phyloP scores from a whole-genome alignment of 1,140 invertebrate genomes.

The Drosophila seguyi region DNA sequence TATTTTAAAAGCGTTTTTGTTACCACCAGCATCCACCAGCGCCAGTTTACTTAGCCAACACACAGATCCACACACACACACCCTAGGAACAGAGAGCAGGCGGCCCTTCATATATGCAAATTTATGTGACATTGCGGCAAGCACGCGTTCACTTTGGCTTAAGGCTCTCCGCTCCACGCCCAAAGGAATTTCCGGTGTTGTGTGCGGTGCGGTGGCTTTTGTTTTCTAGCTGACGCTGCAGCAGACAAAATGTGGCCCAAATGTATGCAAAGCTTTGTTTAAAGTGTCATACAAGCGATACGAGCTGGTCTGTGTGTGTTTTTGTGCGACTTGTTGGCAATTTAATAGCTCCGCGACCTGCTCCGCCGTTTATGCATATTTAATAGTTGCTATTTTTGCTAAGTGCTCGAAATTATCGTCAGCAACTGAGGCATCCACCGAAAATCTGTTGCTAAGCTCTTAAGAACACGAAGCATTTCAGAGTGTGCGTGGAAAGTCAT shows the following conservation, averaged over 20 bases:
- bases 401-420: slow-evolving; percentile 75
- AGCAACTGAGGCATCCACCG: slow-evolving; percentile 18
- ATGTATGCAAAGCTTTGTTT: slow-evolving; percentile 83
- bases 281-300: slow-evolving; percentile 57
- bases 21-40: slow-evolving; percentile 51
- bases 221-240: slow-evolving; percentile 83
- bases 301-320: slow-evolving; percentile 14
- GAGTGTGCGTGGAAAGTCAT: neutral
- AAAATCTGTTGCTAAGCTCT: slow-evolving; percentile 53
- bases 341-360: slow-evolving; percentile 76
- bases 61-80: slow-evolving; percentile 29
- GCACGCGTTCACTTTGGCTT: slow-evolving; percentile 77
- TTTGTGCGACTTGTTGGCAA: slow-evolving; percentile 66
- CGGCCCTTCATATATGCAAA: slow-evolving; percentile 69
- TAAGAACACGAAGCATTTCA: slow-evolving; percentile 29
- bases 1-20: slow-evolving; percentile 84
- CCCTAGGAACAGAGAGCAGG: slow-evolving; percentile 1
- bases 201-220: slow-evolving; percentile 58
- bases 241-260: slow-evolving; percentile 54
- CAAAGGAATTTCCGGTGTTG: slow-evolving; percentile 74
- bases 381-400: slow-evolving; percentile 83
- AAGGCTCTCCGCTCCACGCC: slow-evolving; percentile 59
- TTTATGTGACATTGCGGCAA: slow-evolving; percentile 78
- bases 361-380: slow-evolving; percentile 76
- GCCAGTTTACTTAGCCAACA: slow-evolving; percentile 71